phyloP scores from a whole-genome alignment of 2,113 vertebrate species.

The Oncorhynchus mykiss region DNA sequence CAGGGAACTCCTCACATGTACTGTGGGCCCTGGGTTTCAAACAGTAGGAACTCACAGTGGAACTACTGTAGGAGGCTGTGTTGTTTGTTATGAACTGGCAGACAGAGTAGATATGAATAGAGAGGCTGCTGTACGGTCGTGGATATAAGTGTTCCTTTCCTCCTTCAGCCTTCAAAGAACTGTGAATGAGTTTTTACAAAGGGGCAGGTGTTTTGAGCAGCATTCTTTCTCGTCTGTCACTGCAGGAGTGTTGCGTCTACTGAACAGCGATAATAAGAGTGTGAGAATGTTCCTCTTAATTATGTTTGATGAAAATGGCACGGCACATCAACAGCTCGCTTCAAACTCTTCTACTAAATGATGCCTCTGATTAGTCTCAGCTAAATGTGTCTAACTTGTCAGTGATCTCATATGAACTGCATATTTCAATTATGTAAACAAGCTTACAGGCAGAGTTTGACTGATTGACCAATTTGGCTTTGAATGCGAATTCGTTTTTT shows the following conservation, averaged over 20 bases:
- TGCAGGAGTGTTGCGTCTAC: not conserved
- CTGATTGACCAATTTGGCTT: slow-evolving; percentile 31
- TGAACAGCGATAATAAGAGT: not conserved
- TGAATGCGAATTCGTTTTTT: slow-evolving; percentile 9
- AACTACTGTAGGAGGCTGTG: not conserved
- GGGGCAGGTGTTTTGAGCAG: not conserved
- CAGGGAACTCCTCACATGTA: slow-evolving; percentile 4
- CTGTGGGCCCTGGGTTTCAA: not conserved
- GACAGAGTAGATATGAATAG: not conserved
- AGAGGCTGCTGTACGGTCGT: not conserved
- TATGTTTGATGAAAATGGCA: not conserved
- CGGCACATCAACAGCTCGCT: not conserved
- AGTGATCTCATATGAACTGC: not conserved
- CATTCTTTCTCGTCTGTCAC: not conserved
- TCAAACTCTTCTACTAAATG: not conserved
- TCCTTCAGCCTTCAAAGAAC: not conserved
- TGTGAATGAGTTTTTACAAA: not conserved
- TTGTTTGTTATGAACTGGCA: not conserved
- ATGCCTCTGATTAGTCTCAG: not conserved
- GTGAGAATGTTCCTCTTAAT: not conserved
- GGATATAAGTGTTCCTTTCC: not conserved
- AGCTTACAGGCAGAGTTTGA: slow-evolving; percentile 6
- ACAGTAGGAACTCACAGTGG: not conserved
- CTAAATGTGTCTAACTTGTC: not conserved
- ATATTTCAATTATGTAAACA: slow-evolving; percentile 10